Evolutionary conservation across 2,113 vertebrate genomes (phyloP), one percentile per base, ranked within the genome.

Genomic region (Nothobranchius kuhntae): DNA sequence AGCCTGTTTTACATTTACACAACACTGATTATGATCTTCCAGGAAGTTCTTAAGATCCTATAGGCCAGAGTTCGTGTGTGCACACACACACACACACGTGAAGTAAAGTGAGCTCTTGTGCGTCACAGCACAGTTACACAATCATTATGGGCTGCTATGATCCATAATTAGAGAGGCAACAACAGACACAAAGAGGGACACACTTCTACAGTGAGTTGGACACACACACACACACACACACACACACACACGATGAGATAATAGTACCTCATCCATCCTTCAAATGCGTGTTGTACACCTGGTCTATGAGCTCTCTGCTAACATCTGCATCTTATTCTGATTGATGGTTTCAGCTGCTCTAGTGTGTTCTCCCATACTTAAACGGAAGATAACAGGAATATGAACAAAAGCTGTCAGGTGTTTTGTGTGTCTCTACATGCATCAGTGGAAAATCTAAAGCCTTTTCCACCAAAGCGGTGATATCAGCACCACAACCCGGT

Each of bases 121-220:
- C 77, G 86, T 88, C 84, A 83, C 73, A 50, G 67, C 12, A 63
- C 55, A 53, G 56, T 79, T 48, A 79, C 75, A 83, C 78, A 84
- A 81, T 80, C 80, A 86, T 89, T 88, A 87, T 78, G 82, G 30
- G 51, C 80, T 89, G 83, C 73, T 87, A 65, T 82, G 80, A 90
- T 88, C 84, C 83, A 81, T 89, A 86, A 92, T 91, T 90, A 89
- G 77, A 91, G 85, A 88, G 71, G 85, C 78, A 76, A 72, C 57
- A 67, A 71, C 53, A 66, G 63, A 79, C 83, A 84, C 61, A 78
- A 61, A 64, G 57, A 75, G 44, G 73, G 60, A 54, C 67, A 69
- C 61, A 54, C 56, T 65, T 9, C 40, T 61, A 74, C 47, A 58
- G 54, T 15, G 57, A 61, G 56, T 40, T 68, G 51, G 63, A 75